phyloP scores from a whole-genome alignment of 2,888 invertebrate genomes.

The Tetragnatha montana region DNA sequence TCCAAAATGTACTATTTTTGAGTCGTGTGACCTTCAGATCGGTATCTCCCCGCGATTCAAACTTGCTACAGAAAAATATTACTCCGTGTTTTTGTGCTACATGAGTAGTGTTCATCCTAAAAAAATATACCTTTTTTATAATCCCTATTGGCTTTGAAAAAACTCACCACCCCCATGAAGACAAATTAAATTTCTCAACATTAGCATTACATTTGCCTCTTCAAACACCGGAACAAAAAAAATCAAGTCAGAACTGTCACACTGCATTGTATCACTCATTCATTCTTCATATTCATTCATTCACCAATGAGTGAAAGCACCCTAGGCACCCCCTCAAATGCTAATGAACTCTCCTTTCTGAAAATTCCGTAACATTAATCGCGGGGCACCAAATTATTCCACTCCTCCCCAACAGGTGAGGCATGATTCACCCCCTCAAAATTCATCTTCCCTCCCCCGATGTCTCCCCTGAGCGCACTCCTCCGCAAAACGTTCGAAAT shows the following conservation, averaged over 20 bases:
- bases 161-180: no score
- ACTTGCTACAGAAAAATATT: no score
- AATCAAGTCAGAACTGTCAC: neutral
- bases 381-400: neutral
- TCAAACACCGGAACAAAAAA: neutral
- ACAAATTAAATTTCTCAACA: no score
- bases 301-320: neutral
- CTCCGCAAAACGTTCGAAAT: constrained; percentile 37
- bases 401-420: constrained; percentile 32
- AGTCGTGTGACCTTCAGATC: no score
- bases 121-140: no score
- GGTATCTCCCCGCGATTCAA: no score
- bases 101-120: no score
- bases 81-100: no score
- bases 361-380: neutral
- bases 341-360: neutral
- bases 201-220: no score
- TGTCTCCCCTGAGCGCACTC: constrained; percentile 26
- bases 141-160: no score
- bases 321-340: neutral
- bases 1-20: no score
- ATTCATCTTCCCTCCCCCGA: constrained; percentile 34
- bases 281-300: neutral
- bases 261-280: neutral
- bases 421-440: constrained; percentile 33